A percentile compares a stretch with the other conserved stretches of the same genome.
phyloP scores from a whole-genome alignment of 2,888 invertebrate genomes.

The Drosophila siamana region DNA sequence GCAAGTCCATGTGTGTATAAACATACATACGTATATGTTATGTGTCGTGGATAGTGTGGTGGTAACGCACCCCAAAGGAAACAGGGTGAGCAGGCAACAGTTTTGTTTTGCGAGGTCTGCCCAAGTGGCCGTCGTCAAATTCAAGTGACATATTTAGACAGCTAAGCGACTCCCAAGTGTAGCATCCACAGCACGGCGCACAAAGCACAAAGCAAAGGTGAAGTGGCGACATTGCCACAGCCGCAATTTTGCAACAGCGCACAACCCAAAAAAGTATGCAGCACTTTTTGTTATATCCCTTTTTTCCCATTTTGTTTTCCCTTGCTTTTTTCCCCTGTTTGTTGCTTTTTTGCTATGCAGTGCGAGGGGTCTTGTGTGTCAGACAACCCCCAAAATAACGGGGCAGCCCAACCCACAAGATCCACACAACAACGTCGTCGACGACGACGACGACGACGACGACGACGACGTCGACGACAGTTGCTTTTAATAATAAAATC shows the following conservation, averaged over 20 bases:
- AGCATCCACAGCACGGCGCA: conserved; percentile 45
- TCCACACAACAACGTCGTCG: conserved; percentile 24
- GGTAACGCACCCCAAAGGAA: conserved; percentile 10
- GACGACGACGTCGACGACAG: conserved; percentile 54
- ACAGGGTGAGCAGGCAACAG: conserved; percentile 59
- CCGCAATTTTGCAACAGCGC: conserved; percentile 65
- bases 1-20: conserved; percentile 18
- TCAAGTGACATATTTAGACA: conserved; percentile 81
- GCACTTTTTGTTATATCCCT: conserved; percentile 44
- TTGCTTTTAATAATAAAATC: conserved; percentile 84
- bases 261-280: conserved; percentile 46
- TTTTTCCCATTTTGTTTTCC: conserved; percentile 17
- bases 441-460: conserved; percentile 55
- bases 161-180: conserved; percentile 76
- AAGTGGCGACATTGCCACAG: conserved; percentile 60
- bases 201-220: conserved; percentile 66
- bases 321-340: conserved; percentile 1
- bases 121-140: conserved; percentile 79
- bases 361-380: conserved; percentile 36
- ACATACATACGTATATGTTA: no score
- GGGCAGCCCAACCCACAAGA: conserved; percentile 27
- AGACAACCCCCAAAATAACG: conserved; percentile 38
- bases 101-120: conserved; percentile 47
- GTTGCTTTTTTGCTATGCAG: conserved; percentile 25
- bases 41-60: conserved; percentile 7